Base-by-base conservation (phyloP, 2,113 vertebrate genomes). In the Ptychochromis oligacanthus region DNA sequence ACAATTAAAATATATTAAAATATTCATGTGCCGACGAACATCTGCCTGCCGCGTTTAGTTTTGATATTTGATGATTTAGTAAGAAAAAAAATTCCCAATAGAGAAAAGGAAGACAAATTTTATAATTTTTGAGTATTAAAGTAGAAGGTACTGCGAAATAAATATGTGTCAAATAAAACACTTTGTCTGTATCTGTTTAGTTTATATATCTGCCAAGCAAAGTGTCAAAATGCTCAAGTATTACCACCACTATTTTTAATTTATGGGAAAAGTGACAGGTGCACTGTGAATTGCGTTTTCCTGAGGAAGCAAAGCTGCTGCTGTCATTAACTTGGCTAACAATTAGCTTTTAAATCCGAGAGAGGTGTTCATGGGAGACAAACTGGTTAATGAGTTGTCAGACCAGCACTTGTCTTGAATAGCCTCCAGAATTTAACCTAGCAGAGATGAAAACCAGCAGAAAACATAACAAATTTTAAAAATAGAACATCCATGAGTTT, bases 381-480 rank as follows among this genome's bases (percentile, higher is more conserved):
- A 93, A 96, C 92, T 95, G 94, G 96, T 98, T 98, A 99, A 98
- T 98, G 92, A 98, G 93, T 97, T 80, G 85, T 89, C 80, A 82
- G 89, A 92, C 88, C 87, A 86, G 88, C 83, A 90, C 59, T 90
- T 86, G 89, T 55, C 77, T 85, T 75, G 77, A 85, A 82, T 81
- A 78, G 79, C 78, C 5, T 70, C 43, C 13, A 80, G 77, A 78
- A 52, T 57, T 70, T 49, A 84, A 88, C 79, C 76, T 88, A 10
- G 70, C 24, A 75, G 6, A 20, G 75, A 43, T 52, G 43, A 91
- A 77, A 80, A 77, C 49, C 36, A 11, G 26, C 26, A 72, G 52
- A 34, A 54, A 56, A 22, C 52, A 2, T 54, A 11, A 11, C 14
- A 54, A 2, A 9, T 40, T 59, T 75, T 52, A 20, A 24, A 14